Evolutionary conservation across 2,797 vertebrate species (phyloP), one percentile per base, ranked within the genome.

Genomic region (Netta rufina): DNA sequence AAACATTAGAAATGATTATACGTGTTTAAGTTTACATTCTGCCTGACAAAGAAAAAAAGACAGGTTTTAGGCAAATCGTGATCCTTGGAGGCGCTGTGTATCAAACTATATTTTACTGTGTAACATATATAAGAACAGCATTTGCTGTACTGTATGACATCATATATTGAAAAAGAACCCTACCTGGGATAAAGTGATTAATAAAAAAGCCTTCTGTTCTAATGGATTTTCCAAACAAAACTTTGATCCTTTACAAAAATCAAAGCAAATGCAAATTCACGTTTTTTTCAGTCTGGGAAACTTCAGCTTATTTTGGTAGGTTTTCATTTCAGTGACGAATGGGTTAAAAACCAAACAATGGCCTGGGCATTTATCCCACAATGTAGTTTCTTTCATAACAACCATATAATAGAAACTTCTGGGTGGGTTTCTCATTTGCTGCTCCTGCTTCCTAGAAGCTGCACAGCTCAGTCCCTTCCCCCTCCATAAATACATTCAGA

Each of bases 331-430:
- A 49, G 58, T 27, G 54, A 87, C 20, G 43, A 93, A 89, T 11
- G 51, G 72, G 84, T 92, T 92, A 90, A 93, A 93, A 89, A 16
- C 22, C 43, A 54, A 89, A 90, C 74, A 89, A 82, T 49, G 13
- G 39, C 80, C 39, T 43, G 30, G 22, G 65, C 49, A 70, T 76
- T 93, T 89, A 92, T 84, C 73, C 70, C 74, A 94, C 86, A 80
- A 38, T 47, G 65, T 62, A 74, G 41, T 71, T 95, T 94, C 77
- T 72, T 85, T 94, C 78, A 13, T 87, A 87, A 92, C 56, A 91
- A 39, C 38, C 65, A 87, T 53, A 54, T 62, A 92, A 92, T 75
- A 69, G 77, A 92, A 90, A 66, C 30, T 57, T 77, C 93, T 73
- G 53, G 66, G 64, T 91, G 72, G 39, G 51, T 61, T 66, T 69